These are phyloP conservation scores for Carpatolechia fugitivella DNA, from an alignment of 2,888 invertebrate genomes.

Conservation along the genomic window DNA sequence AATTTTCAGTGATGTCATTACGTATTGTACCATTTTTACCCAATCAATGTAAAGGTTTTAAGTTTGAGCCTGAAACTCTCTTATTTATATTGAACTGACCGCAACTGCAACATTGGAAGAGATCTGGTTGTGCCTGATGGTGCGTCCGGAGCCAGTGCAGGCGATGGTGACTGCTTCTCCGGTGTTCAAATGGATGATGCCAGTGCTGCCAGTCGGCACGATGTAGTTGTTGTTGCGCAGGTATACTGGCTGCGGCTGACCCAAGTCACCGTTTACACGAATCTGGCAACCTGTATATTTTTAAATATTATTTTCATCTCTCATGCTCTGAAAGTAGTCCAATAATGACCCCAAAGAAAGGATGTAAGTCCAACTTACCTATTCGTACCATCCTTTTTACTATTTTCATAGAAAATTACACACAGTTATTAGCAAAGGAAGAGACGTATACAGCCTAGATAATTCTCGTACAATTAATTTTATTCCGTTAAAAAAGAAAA, in stretches of 20 bases:
- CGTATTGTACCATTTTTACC: too few species aligned
- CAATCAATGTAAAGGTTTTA: too few species aligned
- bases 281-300: conserved; percentile 58
- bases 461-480: not conserved
- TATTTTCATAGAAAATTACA: too few species aligned
- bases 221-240: conserved; percentile 58
- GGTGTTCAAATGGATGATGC: conserved; percentile 44
- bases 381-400: too few species aligned
- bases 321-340: too few species aligned
- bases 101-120: conserved; percentile 39
- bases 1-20: too few species aligned
- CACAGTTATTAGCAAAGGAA: too few species aligned
- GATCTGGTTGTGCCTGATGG: conserved; percentile 53
- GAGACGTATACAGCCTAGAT: too few species aligned
- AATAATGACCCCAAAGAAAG: too few species aligned
- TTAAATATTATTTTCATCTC: not conserved
- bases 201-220: conserved; percentile 50
- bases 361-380: too few species aligned
- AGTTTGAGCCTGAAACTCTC: not conserved
- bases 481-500: too few species aligned
- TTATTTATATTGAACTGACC: conserved; percentile 35
- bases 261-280: conserved; percentile 69
- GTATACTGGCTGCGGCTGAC: conserved; percentile 80
- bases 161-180: conserved; percentile 55
- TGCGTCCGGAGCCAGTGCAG: conserved; percentile 53